Base-by-base conservation (phyloP, 2,888 invertebrate species). In the Ophraella communa region DNA sequence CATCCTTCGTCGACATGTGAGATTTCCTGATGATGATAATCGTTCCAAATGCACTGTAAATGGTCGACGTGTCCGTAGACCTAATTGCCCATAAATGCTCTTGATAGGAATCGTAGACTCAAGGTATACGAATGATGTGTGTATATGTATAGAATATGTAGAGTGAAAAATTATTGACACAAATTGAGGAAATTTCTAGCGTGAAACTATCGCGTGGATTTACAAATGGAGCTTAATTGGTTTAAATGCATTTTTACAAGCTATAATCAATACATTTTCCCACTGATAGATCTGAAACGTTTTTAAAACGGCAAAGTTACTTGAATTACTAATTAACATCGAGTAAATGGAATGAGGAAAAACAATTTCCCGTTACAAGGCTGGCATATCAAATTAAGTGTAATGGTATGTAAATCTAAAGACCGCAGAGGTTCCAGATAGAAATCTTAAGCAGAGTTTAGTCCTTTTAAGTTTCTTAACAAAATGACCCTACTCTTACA, bases 331-430 rank as follows among this genome's bases (percentile, higher is more conserved):
- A 30, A 10, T 30, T 3, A n/a, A n/a, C n/a, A n/a, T n/a, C n/a
- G n/a, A n/a, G n/a, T n/a, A n/a, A n/a, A n/a, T n/a, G n/a, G n/a
- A n/a, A n/a, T n/a, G n/a, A 21, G 49, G 49, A 51, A 53, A 61
- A 53, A 53, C 53, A 45, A 51, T 51, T 52, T 61, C 53, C 14
- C 33, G 18, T 39, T 20, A 51, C 24, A 35, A 39, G 23, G 17
- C 33, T 11, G 20, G 30, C 42, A 47, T 35, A 58, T 35, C 71
- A 72, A 72, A 73, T 72, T 69, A 71, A 73, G 65, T 64, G 60
- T 47, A 67, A 69, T 66, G 65, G 57, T 73, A 73, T 73, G 73
- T 67, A 73, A 71, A 73, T 73, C 56, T 63, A 53, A 42, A 65
- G 45, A 62, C 67, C 65, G 62, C 70, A 64, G 56, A 62, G 63